Conservation (phyloP, 2,888 invertebrate species). For the Microctonus aethiopoides region DNA sequence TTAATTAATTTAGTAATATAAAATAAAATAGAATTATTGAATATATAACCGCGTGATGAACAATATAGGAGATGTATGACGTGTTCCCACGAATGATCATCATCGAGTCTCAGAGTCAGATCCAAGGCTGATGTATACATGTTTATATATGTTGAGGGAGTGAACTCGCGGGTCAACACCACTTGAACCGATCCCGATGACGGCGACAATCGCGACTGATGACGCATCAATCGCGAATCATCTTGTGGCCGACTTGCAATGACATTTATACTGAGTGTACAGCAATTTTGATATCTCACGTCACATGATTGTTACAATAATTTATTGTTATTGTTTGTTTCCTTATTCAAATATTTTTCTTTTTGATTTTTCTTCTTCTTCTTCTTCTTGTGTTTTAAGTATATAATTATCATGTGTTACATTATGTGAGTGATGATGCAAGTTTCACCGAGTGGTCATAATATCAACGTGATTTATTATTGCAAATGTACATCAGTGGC, state of each 20-base stretch:
- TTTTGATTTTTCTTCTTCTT: not conserved
- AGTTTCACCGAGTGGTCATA: not conserved
- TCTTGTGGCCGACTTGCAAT: slow-evolving; percentile 45
- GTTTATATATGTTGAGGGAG: slow-evolving; percentile 10
- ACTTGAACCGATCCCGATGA: slow-evolving; percentile 65
- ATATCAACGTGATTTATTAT: slow-evolving; percentile 47
- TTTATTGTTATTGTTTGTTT: not conserved
- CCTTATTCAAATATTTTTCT: not conserved
- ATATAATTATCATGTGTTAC: not conserved
- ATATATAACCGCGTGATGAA: slow-evolving; percentile 4
- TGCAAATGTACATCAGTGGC: slow-evolving; percentile 50
- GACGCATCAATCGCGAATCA: slow-evolving; percentile 62
- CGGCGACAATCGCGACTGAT: slow-evolving; percentile 51
- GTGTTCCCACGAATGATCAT: slow-evolving; percentile 59
- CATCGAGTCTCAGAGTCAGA: slow-evolving; percentile 11
- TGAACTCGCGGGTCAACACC: slow-evolving; percentile 57
- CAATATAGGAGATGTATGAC: slow-evolving; percentile 35
- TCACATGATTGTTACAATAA: not conserved
- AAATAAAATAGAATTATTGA: slow-evolving; percentile 5
- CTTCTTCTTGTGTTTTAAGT: not conserved
- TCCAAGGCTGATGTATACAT: slow-evolving; percentile 19
- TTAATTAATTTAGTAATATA: no score
- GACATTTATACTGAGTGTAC: not conserved
- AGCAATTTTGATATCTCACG: not conserved
- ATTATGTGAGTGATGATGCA: not conserved